These are phyloP conservation scores for Leucoma salicis DNA, from an alignment of 2,888 invertebrate species.

Conservation along the genomic window DNA sequence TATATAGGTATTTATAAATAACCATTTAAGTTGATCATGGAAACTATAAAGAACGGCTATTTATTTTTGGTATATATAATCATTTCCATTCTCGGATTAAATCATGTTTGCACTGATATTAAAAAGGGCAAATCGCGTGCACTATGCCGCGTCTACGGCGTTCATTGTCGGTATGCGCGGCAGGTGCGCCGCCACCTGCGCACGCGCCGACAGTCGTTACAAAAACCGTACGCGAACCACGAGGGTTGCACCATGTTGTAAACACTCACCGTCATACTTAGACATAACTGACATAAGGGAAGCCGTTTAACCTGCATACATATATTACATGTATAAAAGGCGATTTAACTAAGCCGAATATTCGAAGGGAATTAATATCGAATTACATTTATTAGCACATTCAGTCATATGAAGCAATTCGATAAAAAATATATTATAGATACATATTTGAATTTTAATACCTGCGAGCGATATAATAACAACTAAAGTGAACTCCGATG, in stretches of 20 bases:
- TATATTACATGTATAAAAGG: conserved; percentile 44
- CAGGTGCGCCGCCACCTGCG: conserved; percentile 81
- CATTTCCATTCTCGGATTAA: not conserved
- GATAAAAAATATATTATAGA: too few species aligned
- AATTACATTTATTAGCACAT: conserved; percentile 22
- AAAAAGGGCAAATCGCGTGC: conserved; percentile 50
- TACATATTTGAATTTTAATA: too few species aligned
- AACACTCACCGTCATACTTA: conserved; percentile 43
- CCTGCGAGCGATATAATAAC: too few species aligned
- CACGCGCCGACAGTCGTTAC: conserved; percentile 70
- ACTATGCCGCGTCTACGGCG: conserved; percentile 61
- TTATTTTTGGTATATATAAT: not conserved
- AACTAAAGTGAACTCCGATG: too few species aligned
- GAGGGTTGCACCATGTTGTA: conserved; percentile 35
- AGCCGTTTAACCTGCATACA: conserved; percentile 55
- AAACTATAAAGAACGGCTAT: too few species aligned
- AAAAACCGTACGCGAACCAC: conserved; percentile 61
- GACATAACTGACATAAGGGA: conserved; percentile 53
- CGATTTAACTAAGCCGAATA: conserved; percentile 34
- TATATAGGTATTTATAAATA: too few species aligned
- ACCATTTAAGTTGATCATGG: too few species aligned
- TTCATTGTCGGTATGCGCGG: conserved; percentile 60
- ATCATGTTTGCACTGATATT: not conserved
- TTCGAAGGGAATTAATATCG: conserved; percentile 34
- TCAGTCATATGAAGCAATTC: too few species aligned